These are phyloP conservation scores for honey bee (Apis mellifera) DNA, from an alignment of 1,140 invertebrate species.

Conservation along the genomic window DNA sequence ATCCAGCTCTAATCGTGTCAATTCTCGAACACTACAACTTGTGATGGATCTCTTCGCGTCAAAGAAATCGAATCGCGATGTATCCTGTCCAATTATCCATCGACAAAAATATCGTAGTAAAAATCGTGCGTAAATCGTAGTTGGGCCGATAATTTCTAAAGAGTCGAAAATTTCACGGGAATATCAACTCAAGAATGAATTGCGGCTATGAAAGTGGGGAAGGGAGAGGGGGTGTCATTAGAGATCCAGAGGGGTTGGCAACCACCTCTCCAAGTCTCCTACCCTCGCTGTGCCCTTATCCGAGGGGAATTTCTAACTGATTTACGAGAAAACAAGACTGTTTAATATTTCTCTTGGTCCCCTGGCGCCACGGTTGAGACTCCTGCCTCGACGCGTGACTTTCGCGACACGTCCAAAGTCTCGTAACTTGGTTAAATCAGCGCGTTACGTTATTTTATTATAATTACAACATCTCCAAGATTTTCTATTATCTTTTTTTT, in stretches of 20 bases:
- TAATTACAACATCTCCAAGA: background rate
- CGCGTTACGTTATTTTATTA: slow-evolving; percentile 17
- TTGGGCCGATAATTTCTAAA: slow-evolving; percentile 25
- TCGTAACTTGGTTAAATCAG: slow-evolving; percentile 61
- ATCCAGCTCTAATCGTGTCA: background rate
- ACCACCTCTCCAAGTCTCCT: slow-evolving; percentile 69
- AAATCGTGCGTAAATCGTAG: background rate
- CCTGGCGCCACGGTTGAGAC: slow-evolving; percentile 75
- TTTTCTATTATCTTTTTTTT: slow-evolving; percentile 19
- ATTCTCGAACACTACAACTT: background rate
- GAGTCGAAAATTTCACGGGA: slow-evolving; percentile 58
- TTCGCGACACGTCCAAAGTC: slow-evolving; percentile 74
- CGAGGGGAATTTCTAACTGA: slow-evolving; percentile 79
- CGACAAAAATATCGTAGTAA: background rate
- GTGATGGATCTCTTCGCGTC: too few relatives aligned
- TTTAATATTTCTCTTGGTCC: slow-evolving; percentile 80
- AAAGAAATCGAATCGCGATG: background rate
- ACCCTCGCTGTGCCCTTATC: slow-evolving; percentile 68
- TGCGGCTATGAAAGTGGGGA: slow-evolving; percentile 62
- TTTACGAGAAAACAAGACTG: slow-evolving; percentile 81
- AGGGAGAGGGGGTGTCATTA: slow-evolving; percentile 70
- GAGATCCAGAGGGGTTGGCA: slow-evolving; percentile 72
- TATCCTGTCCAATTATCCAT: background rate
- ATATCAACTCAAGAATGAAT: slow-evolving; percentile 64
- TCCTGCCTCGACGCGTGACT: slow-evolving; percentile 72